Percentiles rank a stretch among this genome's conserved stretches.
These are phyloP conservation scores for Coecobrya sp. DNA, from an alignment of 2,888 invertebrate species.

Conservation along the genomic window DNA sequence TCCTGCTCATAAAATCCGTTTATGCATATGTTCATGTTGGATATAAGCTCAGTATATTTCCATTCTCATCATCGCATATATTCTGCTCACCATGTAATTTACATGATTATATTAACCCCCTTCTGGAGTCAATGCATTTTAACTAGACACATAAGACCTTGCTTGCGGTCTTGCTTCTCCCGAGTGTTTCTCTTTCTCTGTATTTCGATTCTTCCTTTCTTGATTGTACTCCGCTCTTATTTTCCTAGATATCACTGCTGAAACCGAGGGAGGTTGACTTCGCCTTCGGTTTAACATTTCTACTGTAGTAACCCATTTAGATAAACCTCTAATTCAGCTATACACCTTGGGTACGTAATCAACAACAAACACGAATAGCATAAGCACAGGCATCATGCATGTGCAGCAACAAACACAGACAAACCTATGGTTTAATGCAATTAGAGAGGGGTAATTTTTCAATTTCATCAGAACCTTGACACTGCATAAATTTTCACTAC, in stretches of 20 bases:
- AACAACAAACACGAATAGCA: slow-evolving; percentile 3
- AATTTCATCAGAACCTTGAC: slow-evolving; percentile 81
- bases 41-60: not conserved
- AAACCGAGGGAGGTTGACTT: not conserved
- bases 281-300: not conserved
- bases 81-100: slow-evolving; percentile 48
- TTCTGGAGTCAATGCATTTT: slow-evolving; percentile 39
- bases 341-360: too few species aligned
- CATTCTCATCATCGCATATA: not conserved
- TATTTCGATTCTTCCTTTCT: not conserved
- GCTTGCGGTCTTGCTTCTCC: slow-evolving; percentile 34
- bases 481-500: slow-evolving; percentile 77
- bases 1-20: slow-evolving; percentile 12
- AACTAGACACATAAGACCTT: slow-evolving; percentile 21
- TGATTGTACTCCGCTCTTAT: not conserved
- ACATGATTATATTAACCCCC: slow-evolving; percentile 66
- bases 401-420: slow-evolving; percentile 14
- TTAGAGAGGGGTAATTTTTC: slow-evolving; percentile 79
- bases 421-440: slow-evolving; percentile 75
- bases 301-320: not conserved
- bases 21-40: not conserved
- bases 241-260: not conserved
- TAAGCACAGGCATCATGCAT: not conserved
- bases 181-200: not conserved
- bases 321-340: too few species aligned